Base-by-base conservation (phyloP, 1,140 invertebrate genomes). In the Latrodectus geometricus region DNA sequence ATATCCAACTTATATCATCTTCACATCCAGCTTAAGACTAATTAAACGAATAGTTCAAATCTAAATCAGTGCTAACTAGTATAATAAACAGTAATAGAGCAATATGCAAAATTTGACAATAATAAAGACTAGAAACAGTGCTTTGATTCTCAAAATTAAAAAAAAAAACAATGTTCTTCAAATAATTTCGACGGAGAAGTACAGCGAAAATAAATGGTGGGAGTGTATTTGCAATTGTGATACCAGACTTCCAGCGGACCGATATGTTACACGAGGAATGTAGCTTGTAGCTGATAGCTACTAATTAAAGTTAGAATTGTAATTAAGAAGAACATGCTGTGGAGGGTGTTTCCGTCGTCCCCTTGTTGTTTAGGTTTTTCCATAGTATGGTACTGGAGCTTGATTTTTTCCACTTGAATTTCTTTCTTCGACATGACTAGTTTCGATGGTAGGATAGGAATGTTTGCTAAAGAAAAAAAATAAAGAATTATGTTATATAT, bases 321-420 rank as follows among this genome's bases (percentile, higher is more conserved):
- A 17, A 83, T 21, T 11, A 49, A 8, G 35, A 15, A 49, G 7
- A 65, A 14, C 35, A 68, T 14, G 48, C n/a, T 52, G 70, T 9
- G n/a, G 12, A 48, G 61, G 21, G n/a, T 20, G 0, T 48, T 21
- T 66, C 48, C 56, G 0, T 20, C 50, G 11, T 61, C 75, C 11
- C 50, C 23, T 17, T 61, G 2, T 54, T 70, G 48, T 49, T 87
- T 87, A 66, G 69, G 69, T 80, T 87, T 87, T 21, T 87, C 85
- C 85, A 87, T 87, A 1, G 85, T 87, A 50, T 87, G 85, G 11
- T 87, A 87, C 76, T 87, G 85, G 8, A 87, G 17, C 48, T 87
- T 87, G 12, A 87, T 87, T 87, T 87, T 87, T 15, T 87, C 85
- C 4, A 87, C 20, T 9, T 14, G 23, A 1, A 87, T 49, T 66